Base-by-base conservation (phyloP, 2,888 invertebrate genomes). In the Monoplex corrugatus region DNA sequence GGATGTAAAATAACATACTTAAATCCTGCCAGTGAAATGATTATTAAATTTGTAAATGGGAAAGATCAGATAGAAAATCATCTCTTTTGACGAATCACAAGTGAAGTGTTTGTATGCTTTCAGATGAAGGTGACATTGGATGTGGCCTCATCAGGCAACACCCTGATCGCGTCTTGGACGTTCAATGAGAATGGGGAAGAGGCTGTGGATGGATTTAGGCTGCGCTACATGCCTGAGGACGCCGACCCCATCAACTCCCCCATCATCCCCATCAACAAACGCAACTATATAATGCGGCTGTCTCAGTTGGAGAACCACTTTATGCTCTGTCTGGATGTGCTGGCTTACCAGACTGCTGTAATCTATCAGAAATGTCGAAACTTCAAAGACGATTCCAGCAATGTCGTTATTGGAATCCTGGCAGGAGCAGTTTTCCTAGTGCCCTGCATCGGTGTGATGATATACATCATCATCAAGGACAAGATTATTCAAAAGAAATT, bases 391-490 rank as follows among this genome's bases (percentile, higher is more conserved):
- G 88, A 88, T 8, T 87, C 89, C 16, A 32, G 50, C 40, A 91
- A 89, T 45, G 89, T 90, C 75, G 89, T 92, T 28, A 89, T 92
- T 0, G 94, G 94, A 10, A 92, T 93, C 63, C 63, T 93, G 40
- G 94, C 94, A 5, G 93, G 93, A 10, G 85, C 89, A 3, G 82
- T 93, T 50, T 93, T 93, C 87, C 87, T 94, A 3, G 87, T 93
- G 16, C 94, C 94, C 13, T 93, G 93, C 57, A n/a, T 92, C 0
- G 45, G 88, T 2, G 89, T 90, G 8, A 75, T 94, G 0, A 44
- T 89, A 28, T 92, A 87, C 75, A 91, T 94, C 40, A 50, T 92
- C 8, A 88, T 87, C 75, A 91, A 90, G 75, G 91, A 91, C 75
- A 28, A 35, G 32, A 1, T 8, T 3, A 40, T 89, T 44, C 35